Evolutionary conservation across 2,113 vertebrate species (phyloP).

Genomic region (Plecotus auritus): DNA sequence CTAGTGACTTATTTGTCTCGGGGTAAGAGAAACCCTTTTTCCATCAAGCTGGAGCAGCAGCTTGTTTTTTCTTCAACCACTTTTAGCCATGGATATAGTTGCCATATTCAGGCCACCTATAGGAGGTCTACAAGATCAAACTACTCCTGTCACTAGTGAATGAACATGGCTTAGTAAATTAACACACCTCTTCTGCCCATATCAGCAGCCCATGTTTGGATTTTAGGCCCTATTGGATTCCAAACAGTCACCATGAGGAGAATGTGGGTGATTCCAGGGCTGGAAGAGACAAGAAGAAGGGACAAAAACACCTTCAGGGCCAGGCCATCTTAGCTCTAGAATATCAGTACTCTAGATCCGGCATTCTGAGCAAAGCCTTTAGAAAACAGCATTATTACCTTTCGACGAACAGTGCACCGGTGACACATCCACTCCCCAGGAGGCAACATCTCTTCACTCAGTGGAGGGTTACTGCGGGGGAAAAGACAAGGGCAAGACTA

Average conservation of each 20-base stretch:
- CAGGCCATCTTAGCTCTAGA: background rate
- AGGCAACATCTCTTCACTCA: conserved; percentile 99
- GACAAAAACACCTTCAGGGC: conserved; percentile 31
- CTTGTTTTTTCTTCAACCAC: background rate
- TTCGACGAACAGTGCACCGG: conserved; percentile 95
- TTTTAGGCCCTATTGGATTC: conserved; percentile 54
- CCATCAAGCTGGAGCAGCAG: conserved; percentile 13
- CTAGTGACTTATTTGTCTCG: background rate
- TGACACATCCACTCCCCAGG: conserved; percentile 99
- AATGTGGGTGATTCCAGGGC: conserved; percentile 8
- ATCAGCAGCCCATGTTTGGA: conserved; percentile 42
- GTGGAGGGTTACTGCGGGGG: conserved; percentile 91
- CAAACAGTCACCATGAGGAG: conserved; percentile 29
- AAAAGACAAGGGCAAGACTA: conserved; percentile 64
- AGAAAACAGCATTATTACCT: conserved; percentile 82
- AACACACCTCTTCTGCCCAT: conserved; percentile 40
- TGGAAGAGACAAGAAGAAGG: conserved; percentile 46
- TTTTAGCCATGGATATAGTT: background rate
- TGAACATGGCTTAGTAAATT: conserved; percentile 35
- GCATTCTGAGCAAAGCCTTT: conserved; percentile 36
- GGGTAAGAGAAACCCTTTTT: background rate
- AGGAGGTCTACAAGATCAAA: conserved; percentile 21
- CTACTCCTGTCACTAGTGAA: conserved; percentile 15
- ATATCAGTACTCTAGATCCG: background rate
- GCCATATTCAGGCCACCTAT: conserved; percentile 40